Base-by-base conservation (phyloP, 2,797 vertebrate species). In the Sebastes aleutianus region DNA sequence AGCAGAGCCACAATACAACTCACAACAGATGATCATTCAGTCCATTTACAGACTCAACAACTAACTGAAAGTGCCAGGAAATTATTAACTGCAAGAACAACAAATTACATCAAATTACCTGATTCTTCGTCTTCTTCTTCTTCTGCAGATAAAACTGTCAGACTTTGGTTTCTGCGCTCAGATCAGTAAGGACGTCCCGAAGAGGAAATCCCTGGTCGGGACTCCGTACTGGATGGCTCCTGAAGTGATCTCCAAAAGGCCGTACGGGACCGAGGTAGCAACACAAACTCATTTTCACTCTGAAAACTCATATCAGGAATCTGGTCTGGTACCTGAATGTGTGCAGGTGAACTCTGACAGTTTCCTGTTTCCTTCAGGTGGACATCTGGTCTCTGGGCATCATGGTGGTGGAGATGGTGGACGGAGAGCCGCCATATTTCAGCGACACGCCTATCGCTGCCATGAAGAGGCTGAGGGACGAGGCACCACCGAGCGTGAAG, bases 371-470 rank as follows among this genome's bases (percentile, higher is more conserved):
- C 22, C 22, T n/a, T 20, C 86, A 98, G 97, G 97, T 98, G 93
- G 97, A 99, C 76, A 94, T 99, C 84, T 99, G 98, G 98, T 99
- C 98, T 77, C 91, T 99, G 92, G 98, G 98, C 26, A 97, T 99
- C 92, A 99, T 99, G 98, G 97, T 99, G 91, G 98, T 99, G 87
- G 98, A 99, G 94, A 99, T 99, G 98, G 96, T 99, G 73, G 98
- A 99, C 2, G 97, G 98, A 79, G 98, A 99, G 76, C 98, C 98
- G 0, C 98, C 98, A 0, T 99, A 99, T 81, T 99, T 99, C 82
- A 98, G 96, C 3, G 98, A 99, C 85, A 97, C 97, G 0, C 98
- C 97, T 0, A 96, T 99, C 66, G 94, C 95, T 76, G 98, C 98
- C 80, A 99, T 99, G 98, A 99, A 98, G 92, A 97, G 95, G 63